Conservation (phyloP, 2,888 invertebrate genomes). For the Hydrotaea cyrtoneurina region DNA sequence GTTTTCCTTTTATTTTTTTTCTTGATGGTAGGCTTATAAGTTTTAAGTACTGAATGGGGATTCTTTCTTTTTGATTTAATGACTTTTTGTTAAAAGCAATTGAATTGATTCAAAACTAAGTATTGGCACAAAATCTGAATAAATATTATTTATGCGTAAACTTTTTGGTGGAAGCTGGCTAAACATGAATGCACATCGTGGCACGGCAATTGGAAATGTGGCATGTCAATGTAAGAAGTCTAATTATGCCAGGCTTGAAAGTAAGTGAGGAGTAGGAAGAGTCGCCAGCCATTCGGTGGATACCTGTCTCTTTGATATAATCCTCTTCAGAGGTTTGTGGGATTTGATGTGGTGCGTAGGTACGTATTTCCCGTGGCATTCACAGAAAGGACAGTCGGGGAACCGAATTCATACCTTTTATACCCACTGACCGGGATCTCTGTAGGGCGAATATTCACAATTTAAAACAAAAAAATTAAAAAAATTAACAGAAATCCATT, state of each 20-base stretch:
- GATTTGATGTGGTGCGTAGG: too few species aligned
- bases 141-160: conserved; percentile 30
- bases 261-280: too few species aligned
- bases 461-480: too few species aligned
- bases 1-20: not conserved
- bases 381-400: too few species aligned
- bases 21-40: conserved; percentile 54
- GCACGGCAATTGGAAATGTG: not conserved
- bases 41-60: conserved; percentile 62
- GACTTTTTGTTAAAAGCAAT: conserved; percentile 62
- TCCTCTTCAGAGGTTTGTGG: too few species aligned
- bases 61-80: conserved; percentile 64
- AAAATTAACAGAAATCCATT: too few species aligned
- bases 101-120: conserved; percentile 45
- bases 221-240: not conserved
- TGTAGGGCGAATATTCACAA: too few species aligned
- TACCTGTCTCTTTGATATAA: too few species aligned
- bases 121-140: conserved; percentile 8
- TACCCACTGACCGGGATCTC: too few species aligned
- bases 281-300: too few species aligned
- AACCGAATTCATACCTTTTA: too few species aligned
- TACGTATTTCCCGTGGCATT: too few species aligned
- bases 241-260: not conserved
- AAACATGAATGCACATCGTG: not conserved
- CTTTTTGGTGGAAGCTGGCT: not conserved